A percentile compares a stretch with the other conserved stretches of the same genome.
These are phyloP conservation scores for Zaprionus bogoriensis DNA, from an alignment of 2,888 invertebrate genomes.

Conservation along the genomic window DNA sequence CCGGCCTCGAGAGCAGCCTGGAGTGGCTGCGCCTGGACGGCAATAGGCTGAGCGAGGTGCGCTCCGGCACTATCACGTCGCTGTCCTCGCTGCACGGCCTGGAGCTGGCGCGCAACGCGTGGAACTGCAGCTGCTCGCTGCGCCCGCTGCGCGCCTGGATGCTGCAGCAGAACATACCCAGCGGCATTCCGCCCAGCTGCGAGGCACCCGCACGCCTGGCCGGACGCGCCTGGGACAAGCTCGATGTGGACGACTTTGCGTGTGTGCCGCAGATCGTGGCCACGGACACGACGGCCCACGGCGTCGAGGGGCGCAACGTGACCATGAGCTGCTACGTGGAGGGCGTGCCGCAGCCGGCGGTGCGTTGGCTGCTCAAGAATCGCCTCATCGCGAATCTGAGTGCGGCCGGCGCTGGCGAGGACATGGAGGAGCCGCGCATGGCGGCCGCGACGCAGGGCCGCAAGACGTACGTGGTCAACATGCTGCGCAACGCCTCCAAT, in stretches of 20 bases:
- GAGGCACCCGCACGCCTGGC: conserved; percentile 86
- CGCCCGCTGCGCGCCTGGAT: conserved; percentile 91
- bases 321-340: conserved; percentile 88
- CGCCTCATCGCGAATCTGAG: conserved; percentile 87
- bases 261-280: conserved; percentile 89
- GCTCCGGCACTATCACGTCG: conserved; percentile 87
- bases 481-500: conserved; percentile 88
- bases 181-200: conserved; percentile 88
- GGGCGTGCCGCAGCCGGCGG: conserved; percentile 88
- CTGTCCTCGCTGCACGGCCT: conserved; percentile 89
- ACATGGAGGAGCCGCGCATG: conserved; percentile 72
- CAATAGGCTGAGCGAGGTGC: conserved; percentile 88
- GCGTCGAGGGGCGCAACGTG: conserved; percentile 88
- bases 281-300: conserved; percentile 85
- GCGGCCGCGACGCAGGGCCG: conserved; percentile 83
- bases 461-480: conserved; percentile 87
- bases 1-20: conserved; percentile 88
- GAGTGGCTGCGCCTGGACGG: conserved; percentile 91
- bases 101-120: conserved; percentile 90
- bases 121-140: conserved; percentile 91
- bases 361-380: conserved; percentile 89
- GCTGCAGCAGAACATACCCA: conserved; percentile 89
- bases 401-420: conserved; percentile 65
- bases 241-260: conserved; percentile 91
- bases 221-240: conserved; percentile 88